Percentiles rank a stretch among this genome's conserved stretches.
Conservation (phyloP, 1,140 invertebrate genomes). For the Ceratosolen solmsi region DNA sequence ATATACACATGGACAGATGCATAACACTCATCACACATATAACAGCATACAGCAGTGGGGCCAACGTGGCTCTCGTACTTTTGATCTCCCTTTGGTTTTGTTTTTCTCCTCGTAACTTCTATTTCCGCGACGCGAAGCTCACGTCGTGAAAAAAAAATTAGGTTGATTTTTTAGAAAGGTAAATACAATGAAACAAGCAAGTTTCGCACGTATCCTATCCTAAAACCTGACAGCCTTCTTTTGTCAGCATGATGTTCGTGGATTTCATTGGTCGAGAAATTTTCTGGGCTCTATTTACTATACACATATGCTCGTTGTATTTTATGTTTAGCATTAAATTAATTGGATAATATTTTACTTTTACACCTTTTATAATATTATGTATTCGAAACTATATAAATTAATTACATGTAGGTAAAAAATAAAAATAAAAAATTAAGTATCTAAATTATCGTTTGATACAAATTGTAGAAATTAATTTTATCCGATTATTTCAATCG, state of each 20-base stretch:
- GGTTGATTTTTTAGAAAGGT: background rate
- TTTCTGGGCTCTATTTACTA: no score
- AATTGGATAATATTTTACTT: background rate
- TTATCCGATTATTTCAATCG: no score
- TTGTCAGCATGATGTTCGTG: background rate
- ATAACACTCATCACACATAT: background rate
- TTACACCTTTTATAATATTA: no score
- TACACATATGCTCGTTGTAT: background rate
- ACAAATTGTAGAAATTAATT: no score
- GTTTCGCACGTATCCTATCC: background rate
- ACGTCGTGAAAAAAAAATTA: slow-evolving; percentile 23
- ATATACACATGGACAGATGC: background rate
- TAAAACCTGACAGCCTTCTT: slow-evolving; percentile 9
- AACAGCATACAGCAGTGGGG: background rate
- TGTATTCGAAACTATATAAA: no score
- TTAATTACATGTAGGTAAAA: no score
- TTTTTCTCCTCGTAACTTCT: background rate
- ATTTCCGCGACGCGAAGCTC: background rate
- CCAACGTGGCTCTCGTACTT: background rate
- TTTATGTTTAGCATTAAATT: background rate
- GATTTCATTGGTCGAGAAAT: background rate
- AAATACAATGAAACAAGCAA: background rate
- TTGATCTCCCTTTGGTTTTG: background rate
- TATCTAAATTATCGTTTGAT: no score
- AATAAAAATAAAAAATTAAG: no score